Evolutionary conservation across 64 coral and sea anemone genomes (phyloP), one percentile per base, ranked within the genome.

Genomic region (Pocillopora damicornis): DNA sequence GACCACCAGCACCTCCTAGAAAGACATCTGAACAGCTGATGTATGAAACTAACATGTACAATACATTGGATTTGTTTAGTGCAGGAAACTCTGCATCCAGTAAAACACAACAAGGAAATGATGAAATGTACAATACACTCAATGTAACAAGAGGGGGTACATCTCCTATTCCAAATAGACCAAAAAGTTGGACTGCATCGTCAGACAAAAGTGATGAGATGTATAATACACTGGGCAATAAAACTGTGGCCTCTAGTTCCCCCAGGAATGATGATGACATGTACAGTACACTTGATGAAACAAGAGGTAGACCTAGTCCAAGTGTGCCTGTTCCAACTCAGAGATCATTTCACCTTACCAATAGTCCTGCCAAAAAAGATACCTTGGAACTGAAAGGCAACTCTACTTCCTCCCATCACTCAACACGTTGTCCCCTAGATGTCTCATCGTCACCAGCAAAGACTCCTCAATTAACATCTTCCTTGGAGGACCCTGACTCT

Each of bases 401-500:
- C 63, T 86, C 76, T 76, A 78, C 61, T 25, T 83, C 90, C 11
- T 76, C 79, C 61, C 5, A 74, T 9, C 74, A 77, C 0, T 92
- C 90, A 79, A 37, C 60, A 16, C 15, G 35, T 59, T 58, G 60
- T 37, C 74, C 89, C 86, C 57, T 87, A 25, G 81, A 87, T 79
- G 38, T 72, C 34, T 57, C 74, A 78, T 37, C 59, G 60, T 72
- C 62, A 23, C 65, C 16, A 62, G n/a, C 18, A 58, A 81, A 37
- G 37, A 78, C 56, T 79, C 80, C 2, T 20, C 75, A 79, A 22
- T 51, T 34, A 36, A 34, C 87, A 61, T 59, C 75, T 3, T 90
- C 88, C 51, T 59, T 85, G 9, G 90, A 75, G 76, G 86, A 95
- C 76, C 74, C 78, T 59, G 91, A 93, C 36, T 87, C 59, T n/a